phyloP scores from a whole-genome alignment of 2,797 vertebrate genomes.

The Pogoniulus pusillus region DNA sequence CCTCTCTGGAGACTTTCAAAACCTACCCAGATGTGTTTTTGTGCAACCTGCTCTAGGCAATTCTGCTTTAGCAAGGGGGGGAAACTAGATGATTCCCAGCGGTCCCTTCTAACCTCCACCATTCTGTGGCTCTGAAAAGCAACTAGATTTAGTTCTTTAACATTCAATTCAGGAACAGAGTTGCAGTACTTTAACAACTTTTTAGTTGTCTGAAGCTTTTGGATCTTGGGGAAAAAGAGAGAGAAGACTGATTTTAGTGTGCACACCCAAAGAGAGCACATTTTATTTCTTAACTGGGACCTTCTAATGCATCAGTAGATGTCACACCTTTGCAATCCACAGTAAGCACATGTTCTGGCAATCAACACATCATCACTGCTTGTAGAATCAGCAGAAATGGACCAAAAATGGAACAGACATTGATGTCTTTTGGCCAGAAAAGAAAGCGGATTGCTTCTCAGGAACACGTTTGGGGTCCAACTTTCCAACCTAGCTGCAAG shows the following conservation, averaged over 20 bases:
- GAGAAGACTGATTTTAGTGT: fast-evolving
- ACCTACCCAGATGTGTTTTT: too few relatives aligned
- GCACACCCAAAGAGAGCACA: neutral
- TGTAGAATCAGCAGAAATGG: conserved; percentile 16
- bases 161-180: neutral
- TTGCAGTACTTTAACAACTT: neutral
- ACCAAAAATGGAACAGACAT: neutral
- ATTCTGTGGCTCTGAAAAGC: neutral
- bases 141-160: neutral
- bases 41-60: too few relatives aligned
- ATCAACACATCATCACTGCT: conserved; percentile 16
- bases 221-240: neutral
- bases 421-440: conserved; percentile 48
- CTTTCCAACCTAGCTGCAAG: neutral
- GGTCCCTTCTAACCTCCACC: too few relatives aligned
- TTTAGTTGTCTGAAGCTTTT: neutral
- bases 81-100: too few relatives aligned
- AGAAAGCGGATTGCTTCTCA: conserved; percentile 41
- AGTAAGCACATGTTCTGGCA: neutral
- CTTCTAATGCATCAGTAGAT: neutral
- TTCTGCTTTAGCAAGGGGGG: too few relatives aligned
- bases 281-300: neutral
- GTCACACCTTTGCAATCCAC: neutral
- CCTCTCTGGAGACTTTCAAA: too few relatives aligned
- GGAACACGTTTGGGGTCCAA: neutral